Evolutionary conservation across 2,113 vertebrate species (phyloP), one percentile per base, ranked within the genome.

Genomic region (Prietella phreatophila): DNA sequence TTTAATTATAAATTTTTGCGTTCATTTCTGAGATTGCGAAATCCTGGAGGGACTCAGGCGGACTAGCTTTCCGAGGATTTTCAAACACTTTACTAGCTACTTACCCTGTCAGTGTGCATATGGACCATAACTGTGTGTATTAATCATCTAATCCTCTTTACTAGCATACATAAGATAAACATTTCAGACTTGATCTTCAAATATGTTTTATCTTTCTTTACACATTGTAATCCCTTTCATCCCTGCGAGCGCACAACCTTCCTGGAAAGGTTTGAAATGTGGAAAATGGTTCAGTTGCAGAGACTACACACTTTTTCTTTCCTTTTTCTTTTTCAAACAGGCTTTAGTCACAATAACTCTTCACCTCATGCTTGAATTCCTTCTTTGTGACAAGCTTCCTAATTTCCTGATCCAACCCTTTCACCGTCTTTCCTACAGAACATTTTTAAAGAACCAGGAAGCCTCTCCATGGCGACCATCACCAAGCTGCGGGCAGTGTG

Each of bases 371-470:
- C 17, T 33, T 3, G 15, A 22, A 73, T 20, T 39, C 33, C 33
- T 67, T n/a, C 30, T 39, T 0, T 22, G 69, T 39, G 19, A 19
- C 5, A 47, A 17, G 15, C 39, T 47, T 47, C 3, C 4, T 80
- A 4, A 33, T 36, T 58, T 81, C 20, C 30, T 81, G 17, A 81
- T 81, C 7, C 53, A 36, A 8, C 33, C 42, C 13, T 27, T 42
- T 60, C 39, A 61, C 56, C 3, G 20, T 30, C 33, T n/a, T 76
- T 78, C 82, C 91, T 61, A 5, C 92, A 99, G 98, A 97, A 96
- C 95, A 97, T 98, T 90, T 99, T 99, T 87, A 93, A 94, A 0
- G 97, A 97, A 71, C 97, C 98, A 0, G 98, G 97, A 82, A 97
- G 96, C 88, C 92, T 99, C 87, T 95, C 97, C 19, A 97, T 91